Evolutionary conservation across 2,888 invertebrate genomes (phyloP).

Genomic region (Prostheceraeus crozeri): DNA sequence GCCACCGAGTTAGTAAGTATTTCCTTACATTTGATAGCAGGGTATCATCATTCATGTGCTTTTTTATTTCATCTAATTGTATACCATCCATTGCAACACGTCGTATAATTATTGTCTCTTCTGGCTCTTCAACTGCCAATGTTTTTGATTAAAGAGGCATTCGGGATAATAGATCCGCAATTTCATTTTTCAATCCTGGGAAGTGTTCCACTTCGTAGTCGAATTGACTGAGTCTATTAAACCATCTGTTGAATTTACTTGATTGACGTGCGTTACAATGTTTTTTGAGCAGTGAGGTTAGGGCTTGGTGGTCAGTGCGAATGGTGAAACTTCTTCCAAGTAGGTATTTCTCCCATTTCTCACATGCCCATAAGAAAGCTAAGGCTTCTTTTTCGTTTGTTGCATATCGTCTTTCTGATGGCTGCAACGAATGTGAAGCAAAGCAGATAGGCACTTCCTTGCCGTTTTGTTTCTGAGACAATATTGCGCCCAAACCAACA

Average conservation of each 20-base stretch:
- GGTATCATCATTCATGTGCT: neutral
- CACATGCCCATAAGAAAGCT: neutral
- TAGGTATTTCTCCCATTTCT: neutral
- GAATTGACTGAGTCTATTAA: neutral
- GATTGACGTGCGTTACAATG: constrained; percentile 5
- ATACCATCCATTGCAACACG: too few species aligned
- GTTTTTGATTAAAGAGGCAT: too few species aligned
- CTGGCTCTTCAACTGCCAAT: too few species aligned
- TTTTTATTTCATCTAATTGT: constrained; percentile 7
- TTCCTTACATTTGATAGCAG: constrained; percentile 5
- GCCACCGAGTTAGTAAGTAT: constrained; percentile 11
- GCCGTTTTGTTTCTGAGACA: neutral
- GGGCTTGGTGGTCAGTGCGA: neutral
- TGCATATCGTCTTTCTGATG: neutral
- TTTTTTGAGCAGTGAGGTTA: neutral
- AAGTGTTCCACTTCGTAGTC: neutral
- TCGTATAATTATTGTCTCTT: too few species aligned
- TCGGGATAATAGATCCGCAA: neutral
- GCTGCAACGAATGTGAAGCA: constrained; percentile 1
- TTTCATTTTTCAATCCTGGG: neutral
- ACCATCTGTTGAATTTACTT: constrained; percentile 2
- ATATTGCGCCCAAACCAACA: constrained; percentile 4
- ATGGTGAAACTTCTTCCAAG: neutral
- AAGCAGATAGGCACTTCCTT: neutral
- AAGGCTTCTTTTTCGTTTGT: constrained; percentile 19